Evolutionary conservation across 2,113 vertebrate species (phyloP), one percentile per base, ranked within the genome.

Genomic region (Thinocorus orbignyianus): DNA sequence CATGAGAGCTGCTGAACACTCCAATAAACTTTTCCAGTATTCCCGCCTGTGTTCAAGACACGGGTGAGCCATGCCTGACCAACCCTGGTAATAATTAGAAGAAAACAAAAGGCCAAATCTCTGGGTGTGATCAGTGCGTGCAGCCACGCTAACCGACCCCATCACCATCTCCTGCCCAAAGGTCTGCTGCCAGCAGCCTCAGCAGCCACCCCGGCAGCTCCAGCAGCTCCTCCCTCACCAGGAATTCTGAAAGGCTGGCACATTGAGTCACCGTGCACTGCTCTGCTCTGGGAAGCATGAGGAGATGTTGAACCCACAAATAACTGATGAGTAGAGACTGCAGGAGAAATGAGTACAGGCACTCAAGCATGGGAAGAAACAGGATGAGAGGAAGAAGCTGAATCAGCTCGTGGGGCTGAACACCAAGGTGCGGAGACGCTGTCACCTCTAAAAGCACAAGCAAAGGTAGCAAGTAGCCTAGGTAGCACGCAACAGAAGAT

Each of bases 211-310:
- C 30, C 37, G 1, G 2, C 2, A 48, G 1, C 31, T 13, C 52
- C 52, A 89, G 90, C 39, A 72, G 66, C 2, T 88, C 74, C 65
- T 49, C 22, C 28, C 23, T 72, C 72, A 9, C 24, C 2, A 5
- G 20, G 31, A 80, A 57, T 49, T 9, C 71, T 58, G 68, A 48
- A 81, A 33, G 37, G 52, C 71, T 92, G 83, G 71, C 55, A 70
- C 0, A 0, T 16, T 41, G 28, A 19, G 37, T 23, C 35, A n/a
- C 17, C 4, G 39, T 2, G 2, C 62, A 11, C 5, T 1, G 2
- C 81, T 54, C 14, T 24, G 60, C 81, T 79, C 49, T 3, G 0
- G 64, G 58, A n/a, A 89, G 46, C 58, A 31, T 9, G 25, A 44
- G 35, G 48, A 80, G 80, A 26, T 4, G 6, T 39, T 31, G 41